phyloP scores from a whole-genome alignment of 2,113 vertebrate genomes.

The Xiphias gladius region DNA sequence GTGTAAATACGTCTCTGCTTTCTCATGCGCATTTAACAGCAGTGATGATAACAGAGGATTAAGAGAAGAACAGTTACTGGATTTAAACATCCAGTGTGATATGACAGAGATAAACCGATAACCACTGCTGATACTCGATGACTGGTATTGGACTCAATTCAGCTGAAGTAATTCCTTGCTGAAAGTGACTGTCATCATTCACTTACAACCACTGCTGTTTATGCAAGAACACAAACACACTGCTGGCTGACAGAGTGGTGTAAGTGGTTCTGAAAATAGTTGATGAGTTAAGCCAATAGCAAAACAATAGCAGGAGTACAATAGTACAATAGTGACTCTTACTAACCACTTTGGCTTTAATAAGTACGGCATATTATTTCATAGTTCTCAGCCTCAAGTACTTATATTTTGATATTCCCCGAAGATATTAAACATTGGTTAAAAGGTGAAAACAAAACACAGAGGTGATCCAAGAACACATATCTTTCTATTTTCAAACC shows the following conservation, averaged over 20 bases:
- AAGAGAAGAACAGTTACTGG: slow-evolving; percentile 51
- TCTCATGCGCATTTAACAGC: slow-evolving; percentile 16
- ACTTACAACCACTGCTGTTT: slow-evolving; percentile 39
- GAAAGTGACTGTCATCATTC: slow-evolving; percentile 70
- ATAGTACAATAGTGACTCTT: neutral
- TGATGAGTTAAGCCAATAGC: slow-evolving; percentile 22
- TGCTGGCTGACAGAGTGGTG: slow-evolving; percentile 38
- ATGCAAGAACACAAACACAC: slow-evolving; percentile 46
- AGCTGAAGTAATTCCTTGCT: slow-evolving; percentile 51
- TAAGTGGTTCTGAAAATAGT: slow-evolving; percentile 39
- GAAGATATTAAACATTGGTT: neutral
- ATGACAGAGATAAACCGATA: slow-evolving; percentile 45
- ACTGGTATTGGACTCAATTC: slow-evolving; percentile 24
- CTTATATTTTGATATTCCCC: neutral
- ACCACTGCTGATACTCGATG: slow-evolving; percentile 25
- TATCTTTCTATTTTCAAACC: slow-evolving; percentile 35
- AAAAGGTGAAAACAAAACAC: slow-evolving; percentile 26
- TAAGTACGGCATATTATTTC: neutral
- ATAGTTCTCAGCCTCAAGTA: neutral
- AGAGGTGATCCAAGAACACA: neutral
- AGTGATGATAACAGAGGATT: slow-evolving; percentile 43
- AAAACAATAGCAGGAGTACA: neutral
- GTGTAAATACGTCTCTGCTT: neutral
- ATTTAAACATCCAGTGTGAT: slow-evolving; percentile 35
- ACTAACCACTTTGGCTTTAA: neutral